Evolutionary conservation across 2,888 invertebrate genomes (phyloP), one percentile per base, ranked within the genome.

Genomic region (Tineola bisselliella): DNA sequence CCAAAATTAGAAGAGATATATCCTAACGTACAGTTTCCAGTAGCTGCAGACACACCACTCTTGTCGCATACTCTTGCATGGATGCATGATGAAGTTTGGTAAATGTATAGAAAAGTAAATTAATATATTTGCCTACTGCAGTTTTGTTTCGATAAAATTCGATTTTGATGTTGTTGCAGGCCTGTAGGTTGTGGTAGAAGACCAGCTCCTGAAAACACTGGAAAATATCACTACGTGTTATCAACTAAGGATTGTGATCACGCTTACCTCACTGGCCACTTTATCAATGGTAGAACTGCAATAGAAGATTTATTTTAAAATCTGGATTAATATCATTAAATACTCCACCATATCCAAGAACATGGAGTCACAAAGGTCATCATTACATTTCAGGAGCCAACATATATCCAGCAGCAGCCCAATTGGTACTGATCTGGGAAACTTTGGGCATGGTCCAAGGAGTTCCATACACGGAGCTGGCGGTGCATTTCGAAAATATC

Each of bases 41-140:
- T 96, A 0, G 92, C 94, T 1, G 87, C 92, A 8, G 92, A 93
- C 25, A 97, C 97, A 0, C 92, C 94, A 0, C 91, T 92, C 86
- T 87, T 97, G 54, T 91, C 94, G 0, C 91, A 94, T 3, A 77
- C 93, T 13, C 88, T 97, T 12, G 88, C 89, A 65, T 97, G 96
- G 96, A 93, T 94, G 64, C 96, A 97, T 68, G 77, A 83, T 3
- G 90, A 90, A 61, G 88, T 89, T 63, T 93, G 93, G 92, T 83
- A 69, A 66, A 66, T 58, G 15, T 33, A 17, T 52, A 5, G n/a
- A n/a, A n/a, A n/a, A n/a, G n/a, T n/a, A n/a, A n/a, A n/a, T n/a
- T n/a, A n/a, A n/a, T n/a, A n/a, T n/a, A n/a, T n/a, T n/a, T n/a
- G n/a, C n/a, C n/a, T n/a, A n/a, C n/a, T n/a, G n/a, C n/a, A n/a